Percentiles rank a stretch among this genome's conserved stretches.
phyloP scores from a whole-genome alignment of 1,140 invertebrate species.

The Orchesella cincta region DNA sequence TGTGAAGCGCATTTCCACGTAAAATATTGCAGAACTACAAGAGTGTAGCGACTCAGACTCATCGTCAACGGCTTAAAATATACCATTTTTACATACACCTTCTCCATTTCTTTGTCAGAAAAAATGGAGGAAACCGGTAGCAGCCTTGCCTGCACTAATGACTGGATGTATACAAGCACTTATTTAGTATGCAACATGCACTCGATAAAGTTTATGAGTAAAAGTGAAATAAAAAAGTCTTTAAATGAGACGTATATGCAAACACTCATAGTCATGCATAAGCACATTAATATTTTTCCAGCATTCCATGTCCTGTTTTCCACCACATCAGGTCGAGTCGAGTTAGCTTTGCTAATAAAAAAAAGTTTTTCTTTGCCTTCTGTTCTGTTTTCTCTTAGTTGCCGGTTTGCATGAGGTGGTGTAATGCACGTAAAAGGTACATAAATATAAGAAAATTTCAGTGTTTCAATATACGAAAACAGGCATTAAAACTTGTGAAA shows the following conservation, averaged over 20 bases:
- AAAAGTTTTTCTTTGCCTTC: no score
- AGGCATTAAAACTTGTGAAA: not conserved
- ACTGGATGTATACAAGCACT: conserved; percentile 26
- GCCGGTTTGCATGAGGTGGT: no score
- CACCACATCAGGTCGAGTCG: not conserved
- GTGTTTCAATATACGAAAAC: not conserved
- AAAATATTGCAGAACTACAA: no score
- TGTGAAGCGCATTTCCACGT: no score
- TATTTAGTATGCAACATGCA: conserved; percentile 27
- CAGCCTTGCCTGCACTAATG: conserved; percentile 22
- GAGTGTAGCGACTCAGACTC: no score
- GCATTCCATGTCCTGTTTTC: not conserved
- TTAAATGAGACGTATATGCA: conserved; percentile 20
- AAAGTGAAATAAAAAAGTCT: not conserved
- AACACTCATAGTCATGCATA: conserved; percentile 30
- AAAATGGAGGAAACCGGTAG: conserved; percentile 8
- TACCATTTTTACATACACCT: no score
- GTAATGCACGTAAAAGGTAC: no score
- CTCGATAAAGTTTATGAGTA: conserved; percentile 19
- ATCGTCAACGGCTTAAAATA: no score
- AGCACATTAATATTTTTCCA: conserved; percentile 15
- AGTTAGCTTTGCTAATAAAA: no score
- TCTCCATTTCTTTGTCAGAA: not conserved
- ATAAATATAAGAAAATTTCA: no score
- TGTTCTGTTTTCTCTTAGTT: no score